Base-by-base conservation (phyloP, 2,113 vertebrate genomes). In the Corydoras sp. region DNA sequence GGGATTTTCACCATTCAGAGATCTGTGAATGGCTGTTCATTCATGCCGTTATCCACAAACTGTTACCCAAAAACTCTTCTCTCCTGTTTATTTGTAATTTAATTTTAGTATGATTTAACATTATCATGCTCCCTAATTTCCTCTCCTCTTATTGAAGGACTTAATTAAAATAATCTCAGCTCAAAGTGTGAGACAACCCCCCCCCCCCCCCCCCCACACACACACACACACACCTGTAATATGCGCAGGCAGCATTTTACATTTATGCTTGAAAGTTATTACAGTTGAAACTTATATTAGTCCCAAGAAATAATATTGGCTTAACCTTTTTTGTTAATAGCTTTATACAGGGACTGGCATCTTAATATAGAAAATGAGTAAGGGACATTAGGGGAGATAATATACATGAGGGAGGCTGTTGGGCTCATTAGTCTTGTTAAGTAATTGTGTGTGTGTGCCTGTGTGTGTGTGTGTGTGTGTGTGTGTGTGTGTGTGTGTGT, bases 131-230 rank as follows among this genome's bases (percentile, higher is more conserved):
- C 18, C 18, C 18, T 24, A 24, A 24, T 24, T 24, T 24, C 18
- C 18, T 24, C 18, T 24, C 18, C 18, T 24, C 73, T 78, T 67
- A 76, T 82, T 77, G 74, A 4, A 30, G 49, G 62, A 76, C 74
- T 80, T 61, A 70, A 80, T 74, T 77, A 72, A 75, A 73, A 73
- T 65, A 73, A 77, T 76, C 78, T 63, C 50, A 69, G 63, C 67
- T 65, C 58, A 54, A 10, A 32, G 62, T 43, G 51, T 31, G 56
- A 68, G 14, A 24, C 2, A n/a, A n/a, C n/a, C n/a, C n/a, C n/a
- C n/a, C n/a, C n/a, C n/a, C n/a, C n/a, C n/a, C n/a, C n/a, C n/a
- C n/a, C n/a, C n/a, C n/a, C n/a, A 24, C 18, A 24, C 18, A 24
- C 18, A 24, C 18, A 8, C n/a, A 9, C 50, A 67, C 56, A 61